phyloP scores from a whole-genome alignment of 2,113 vertebrate species.

The Formicarius rufipectus region DNA sequence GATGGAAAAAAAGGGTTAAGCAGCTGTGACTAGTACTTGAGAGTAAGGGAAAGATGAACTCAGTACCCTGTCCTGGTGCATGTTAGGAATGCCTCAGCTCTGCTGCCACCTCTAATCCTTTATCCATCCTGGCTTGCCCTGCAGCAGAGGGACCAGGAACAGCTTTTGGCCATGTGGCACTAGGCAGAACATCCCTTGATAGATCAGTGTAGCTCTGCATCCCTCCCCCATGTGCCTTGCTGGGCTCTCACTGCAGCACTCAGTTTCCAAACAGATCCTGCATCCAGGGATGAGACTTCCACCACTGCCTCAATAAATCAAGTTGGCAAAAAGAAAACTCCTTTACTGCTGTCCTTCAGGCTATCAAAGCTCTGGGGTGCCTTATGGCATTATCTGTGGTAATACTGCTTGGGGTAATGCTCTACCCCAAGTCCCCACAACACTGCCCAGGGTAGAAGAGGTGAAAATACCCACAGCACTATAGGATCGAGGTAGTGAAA shows the following conservation, averaged over 20 bases:
- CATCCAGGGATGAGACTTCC: neutral
- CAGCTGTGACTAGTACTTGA: neutral
- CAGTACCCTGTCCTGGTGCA: rapidly evolving
- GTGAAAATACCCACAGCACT: neutral
- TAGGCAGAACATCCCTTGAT: neutral
- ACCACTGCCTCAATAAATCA: neutral
- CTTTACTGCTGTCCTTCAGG: neutral
- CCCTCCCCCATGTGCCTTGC: neutral
- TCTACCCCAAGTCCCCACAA: neutral
- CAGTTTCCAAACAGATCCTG: neutral
- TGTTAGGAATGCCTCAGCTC: neutral
- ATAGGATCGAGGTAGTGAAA: neutral
- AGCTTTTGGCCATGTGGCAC: neutral
- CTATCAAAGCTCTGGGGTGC: neutral
- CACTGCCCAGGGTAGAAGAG: neutral
- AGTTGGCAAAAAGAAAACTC: neutral
- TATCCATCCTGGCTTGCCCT: neutral
- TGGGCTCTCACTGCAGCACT: neutral
- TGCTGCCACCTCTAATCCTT: neutral
- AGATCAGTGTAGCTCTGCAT: neutral
- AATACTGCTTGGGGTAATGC: neutral
- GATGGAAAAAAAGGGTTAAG: neutral
- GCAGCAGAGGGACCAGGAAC: neutral
- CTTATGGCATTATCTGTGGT: neutral
- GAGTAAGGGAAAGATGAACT: neutral